These are phyloP conservation scores for Synergus gifuensis DNA, from an alignment of 2,888 invertebrate species.

Conservation along the genomic window DNA sequence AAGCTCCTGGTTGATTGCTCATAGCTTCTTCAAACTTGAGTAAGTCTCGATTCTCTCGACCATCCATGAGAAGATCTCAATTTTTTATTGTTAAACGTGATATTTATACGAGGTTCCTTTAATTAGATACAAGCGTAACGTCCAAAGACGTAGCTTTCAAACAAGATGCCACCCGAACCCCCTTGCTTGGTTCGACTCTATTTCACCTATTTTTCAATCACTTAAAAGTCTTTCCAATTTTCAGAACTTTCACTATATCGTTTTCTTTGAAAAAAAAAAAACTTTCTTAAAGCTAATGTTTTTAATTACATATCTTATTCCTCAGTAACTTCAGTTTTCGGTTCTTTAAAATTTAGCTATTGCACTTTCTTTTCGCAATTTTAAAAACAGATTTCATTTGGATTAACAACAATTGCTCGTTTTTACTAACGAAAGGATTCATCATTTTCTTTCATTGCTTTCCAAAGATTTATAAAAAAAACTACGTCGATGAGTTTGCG, in stretches of 20 bases:
- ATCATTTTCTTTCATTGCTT: constrained; percentile 8
- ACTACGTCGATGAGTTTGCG: background rate
- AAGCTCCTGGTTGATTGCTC: constrained; percentile 74
- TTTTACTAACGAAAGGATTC: background rate
- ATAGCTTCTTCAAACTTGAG: constrained; percentile 70
- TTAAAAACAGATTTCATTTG: constrained; percentile 2
- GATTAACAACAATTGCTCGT: background rate
- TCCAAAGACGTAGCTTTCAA: constrained; percentile 7
- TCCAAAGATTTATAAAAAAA: background rate
- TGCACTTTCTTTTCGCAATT: constrained; percentile 4
- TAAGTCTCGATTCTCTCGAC: constrained; percentile 42
- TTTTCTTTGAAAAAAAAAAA: background rate
- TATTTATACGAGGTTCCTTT: background rate
- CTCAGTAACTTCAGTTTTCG: background rate
- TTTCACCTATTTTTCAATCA: constrained; percentile 27
- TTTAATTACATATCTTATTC: background rate
- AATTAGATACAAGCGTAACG: background rate
- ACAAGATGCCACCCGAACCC: background rate
- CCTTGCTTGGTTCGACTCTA: constrained; percentile 13
- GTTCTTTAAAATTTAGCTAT: constrained; percentile 1
- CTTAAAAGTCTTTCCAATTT: constrained; percentile 13
- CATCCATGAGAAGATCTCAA: constrained; percentile 45
- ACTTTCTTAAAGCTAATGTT: constrained; percentile 1
- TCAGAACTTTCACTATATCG: background rate
- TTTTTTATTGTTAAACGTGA: constrained; percentile 40